Evolutionary conservation across 37 sponge, comb jelly and placozoan species (phyloP).

Genomic region (Axinella damicornis): DNA sequence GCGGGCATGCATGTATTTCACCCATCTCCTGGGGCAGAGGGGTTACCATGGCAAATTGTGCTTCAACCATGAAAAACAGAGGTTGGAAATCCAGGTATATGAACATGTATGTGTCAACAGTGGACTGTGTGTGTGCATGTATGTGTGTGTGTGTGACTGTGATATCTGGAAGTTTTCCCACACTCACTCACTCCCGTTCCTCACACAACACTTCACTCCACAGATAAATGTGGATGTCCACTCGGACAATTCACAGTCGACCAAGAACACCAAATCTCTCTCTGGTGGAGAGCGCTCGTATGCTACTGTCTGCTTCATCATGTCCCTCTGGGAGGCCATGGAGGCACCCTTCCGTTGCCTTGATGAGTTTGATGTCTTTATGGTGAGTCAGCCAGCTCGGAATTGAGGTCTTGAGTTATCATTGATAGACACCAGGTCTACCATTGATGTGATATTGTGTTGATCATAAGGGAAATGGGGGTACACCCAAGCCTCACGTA

Average conservation of each 20-base stretch:
- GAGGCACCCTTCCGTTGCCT: constrained; percentile 94
- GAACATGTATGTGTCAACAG: neutral
- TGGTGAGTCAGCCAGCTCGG: constrained; percentile 89
- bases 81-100: constrained; percentile 58
- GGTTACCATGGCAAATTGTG: constrained; percentile 80
- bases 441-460: no score
- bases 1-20: constrained; percentile 76
- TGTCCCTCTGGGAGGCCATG: constrained; percentile 97
- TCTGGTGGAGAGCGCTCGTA: constrained; percentile 99
- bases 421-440: no score
- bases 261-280: constrained; percentile 86
- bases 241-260: constrained; percentile 38
- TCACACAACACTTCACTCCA: neutral
- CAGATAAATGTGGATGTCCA: constrained; percentile 55
- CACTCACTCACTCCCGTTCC: no score
- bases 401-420: no score
- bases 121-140: no score
- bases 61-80: constrained; percentile 82
- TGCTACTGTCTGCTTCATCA: constrained; percentile 97
- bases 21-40: constrained; percentile 72
- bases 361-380: constrained; percentile 99
- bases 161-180: no score
- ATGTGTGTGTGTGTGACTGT: no score
- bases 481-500: no score
- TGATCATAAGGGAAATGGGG: no score